These are phyloP conservation scores for Thymallus thymallus DNA, from an alignment of 2,113 vertebrate species.

Conservation along the genomic window DNA sequence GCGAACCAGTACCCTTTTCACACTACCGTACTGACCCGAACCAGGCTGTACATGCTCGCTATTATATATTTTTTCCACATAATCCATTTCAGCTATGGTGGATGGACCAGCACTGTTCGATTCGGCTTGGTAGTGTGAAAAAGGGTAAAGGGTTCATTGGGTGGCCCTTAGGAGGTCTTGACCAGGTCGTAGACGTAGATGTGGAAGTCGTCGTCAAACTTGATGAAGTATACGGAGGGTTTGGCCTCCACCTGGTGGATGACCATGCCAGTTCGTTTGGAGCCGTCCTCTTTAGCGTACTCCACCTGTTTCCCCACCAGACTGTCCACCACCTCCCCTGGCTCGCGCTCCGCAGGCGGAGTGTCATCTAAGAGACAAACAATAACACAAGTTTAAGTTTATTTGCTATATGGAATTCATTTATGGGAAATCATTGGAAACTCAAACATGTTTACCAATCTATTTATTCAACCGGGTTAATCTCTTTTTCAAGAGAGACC, in stretches of 20 bases:
- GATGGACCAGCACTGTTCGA: no score
- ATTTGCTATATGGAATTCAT: no score
- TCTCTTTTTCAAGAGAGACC: no score
- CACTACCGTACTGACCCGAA: neutral
- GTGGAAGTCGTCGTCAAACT: conserved; percentile 98
- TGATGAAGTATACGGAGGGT: conserved; percentile 98
- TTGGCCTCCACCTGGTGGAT: conserved; percentile 99
- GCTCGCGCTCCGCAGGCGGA: conserved; percentile 90
- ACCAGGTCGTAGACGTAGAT: conserved; percentile 99
- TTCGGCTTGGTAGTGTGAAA: neutral
- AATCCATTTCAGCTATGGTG: no score
- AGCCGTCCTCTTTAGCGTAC: conserved; percentile 98
- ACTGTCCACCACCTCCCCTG: conserved; percentile 97
- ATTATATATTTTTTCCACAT: no score
- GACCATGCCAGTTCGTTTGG: conserved; percentile 97
- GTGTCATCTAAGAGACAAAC: conserved; percentile 81
- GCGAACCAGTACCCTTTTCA: neutral
- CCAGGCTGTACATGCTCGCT: neutral
- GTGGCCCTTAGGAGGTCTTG: conserved; percentile 84
- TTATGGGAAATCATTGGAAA: no score
- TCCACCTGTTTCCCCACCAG: conserved; percentile 98
- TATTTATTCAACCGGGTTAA: no score
- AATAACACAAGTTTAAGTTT: no score
- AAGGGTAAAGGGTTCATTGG: neutral
- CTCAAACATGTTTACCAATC: no score